phyloP scores from a whole-genome alignment of 2,888 invertebrate genomes.

The Heliconius aoede region DNA sequence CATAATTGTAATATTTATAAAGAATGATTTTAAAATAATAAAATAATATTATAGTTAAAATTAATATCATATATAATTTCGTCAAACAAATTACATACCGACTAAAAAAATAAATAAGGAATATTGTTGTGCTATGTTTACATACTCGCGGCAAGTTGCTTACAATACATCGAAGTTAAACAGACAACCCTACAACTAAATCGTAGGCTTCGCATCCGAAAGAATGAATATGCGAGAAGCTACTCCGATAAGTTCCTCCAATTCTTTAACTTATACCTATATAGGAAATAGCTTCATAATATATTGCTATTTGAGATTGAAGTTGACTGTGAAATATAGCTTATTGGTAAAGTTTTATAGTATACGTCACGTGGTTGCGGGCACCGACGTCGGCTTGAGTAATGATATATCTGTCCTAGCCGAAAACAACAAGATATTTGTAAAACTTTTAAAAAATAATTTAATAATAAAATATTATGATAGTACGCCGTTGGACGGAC shows the following conservation, averaged over 20 bases:
- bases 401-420: conserved; percentile 16
- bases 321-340: conserved; percentile 79
- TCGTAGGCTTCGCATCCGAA: conserved; percentile 58
- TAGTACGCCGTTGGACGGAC: neutral
- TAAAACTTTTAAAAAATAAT: neutral
- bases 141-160: neutral
- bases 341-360: conserved; percentile 83
- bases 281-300: conserved; percentile 74
- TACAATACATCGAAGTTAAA: conserved; percentile 9
- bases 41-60: neutral
- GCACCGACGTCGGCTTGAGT: conserved; percentile 56
- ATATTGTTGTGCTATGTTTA: neutral
- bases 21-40: neutral
- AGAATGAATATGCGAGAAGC: conserved; percentile 71
- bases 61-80: neutral
- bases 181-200: conserved; percentile 57
- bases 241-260: conserved; percentile 69
- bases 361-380: conserved; percentile 71
- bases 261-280: conserved; percentile 73
- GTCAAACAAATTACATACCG: neutral
- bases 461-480: neutral
- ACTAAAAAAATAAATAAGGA: neutral
- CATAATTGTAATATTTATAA: neutral
- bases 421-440: neutral
- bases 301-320: conserved; percentile 80